phyloP scores from a whole-genome alignment of 1,140 invertebrate genomes.

The Drosophila kepulauana region DNA sequence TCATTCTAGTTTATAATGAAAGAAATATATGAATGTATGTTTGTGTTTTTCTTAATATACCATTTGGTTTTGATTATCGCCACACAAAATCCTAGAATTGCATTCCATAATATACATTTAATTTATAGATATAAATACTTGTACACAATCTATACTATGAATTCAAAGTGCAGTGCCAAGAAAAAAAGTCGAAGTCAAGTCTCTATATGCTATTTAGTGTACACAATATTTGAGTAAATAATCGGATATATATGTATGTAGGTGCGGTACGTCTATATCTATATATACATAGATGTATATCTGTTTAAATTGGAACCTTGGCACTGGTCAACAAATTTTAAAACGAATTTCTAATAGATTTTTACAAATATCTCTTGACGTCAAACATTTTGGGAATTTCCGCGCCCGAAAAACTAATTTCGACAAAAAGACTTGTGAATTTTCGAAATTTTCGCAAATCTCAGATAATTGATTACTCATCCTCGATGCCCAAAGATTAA shows the following conservation, averaged over 20 bases:
- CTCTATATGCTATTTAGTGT: slow-evolving; percentile 10
- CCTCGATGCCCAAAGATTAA: neutral
- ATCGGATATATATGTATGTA: slow-evolving; percentile 11
- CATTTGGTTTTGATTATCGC: slow-evolving; percentile 14
- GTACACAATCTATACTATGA: slow-evolving; percentile 16
- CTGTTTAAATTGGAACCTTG: slow-evolving; percentile 39
- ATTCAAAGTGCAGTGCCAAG: slow-evolving; percentile 33
- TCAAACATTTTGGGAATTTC: slow-evolving; percentile 72
- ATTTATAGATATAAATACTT: slow-evolving; percentile 24
- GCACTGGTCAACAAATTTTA: slow-evolving; percentile 38
- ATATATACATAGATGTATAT: neutral
- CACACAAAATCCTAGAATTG: slow-evolving; percentile 20
- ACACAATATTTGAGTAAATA: slow-evolving; percentile 17
- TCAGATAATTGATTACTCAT: slow-evolving; percentile 53
- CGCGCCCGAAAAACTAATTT: slow-evolving; percentile 55
- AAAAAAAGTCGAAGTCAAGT: neutral
- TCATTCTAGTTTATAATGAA: slow-evolving; percentile 22
- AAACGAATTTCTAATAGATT: slow-evolving; percentile 31
- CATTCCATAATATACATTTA: slow-evolving; percentile 35
- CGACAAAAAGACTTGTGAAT: slow-evolving; percentile 34
- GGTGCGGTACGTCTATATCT: neutral
- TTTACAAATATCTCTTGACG: slow-evolving; percentile 55
- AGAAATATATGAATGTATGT: neutral
- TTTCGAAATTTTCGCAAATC: slow-evolving; percentile 32
- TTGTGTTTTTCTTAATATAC: slow-evolving; percentile 8